Conservation (phyloP, 2,797 vertebrate genomes). For the Tympanoctomys barrerae region DNA sequence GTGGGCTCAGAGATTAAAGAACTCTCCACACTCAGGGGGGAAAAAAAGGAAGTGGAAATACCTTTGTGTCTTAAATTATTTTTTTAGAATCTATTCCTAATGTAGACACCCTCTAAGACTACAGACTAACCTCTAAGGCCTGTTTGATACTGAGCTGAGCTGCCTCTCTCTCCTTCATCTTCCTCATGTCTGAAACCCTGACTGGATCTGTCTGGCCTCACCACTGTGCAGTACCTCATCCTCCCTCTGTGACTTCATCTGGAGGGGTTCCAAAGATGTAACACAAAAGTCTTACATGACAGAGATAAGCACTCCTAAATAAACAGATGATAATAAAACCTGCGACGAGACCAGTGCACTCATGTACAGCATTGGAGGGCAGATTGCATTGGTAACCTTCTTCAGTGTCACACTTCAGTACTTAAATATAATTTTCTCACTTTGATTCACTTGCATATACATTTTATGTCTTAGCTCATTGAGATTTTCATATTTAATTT, state of each 20-base stretch:
- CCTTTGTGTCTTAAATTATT: not conserved
- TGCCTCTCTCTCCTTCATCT: not conserved
- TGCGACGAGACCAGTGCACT: not conserved
- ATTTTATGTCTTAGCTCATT: not conserved
- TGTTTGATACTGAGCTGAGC: fast-evolving
- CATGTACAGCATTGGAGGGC: fast-evolving
- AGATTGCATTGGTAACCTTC: not conserved
- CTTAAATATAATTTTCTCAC: not conserved
- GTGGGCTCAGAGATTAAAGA: not conserved
- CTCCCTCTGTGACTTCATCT: not conserved
- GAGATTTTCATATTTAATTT: not conserved
- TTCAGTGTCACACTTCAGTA: not conserved
- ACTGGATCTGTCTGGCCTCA: not conserved
- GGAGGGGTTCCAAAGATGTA: not conserved
- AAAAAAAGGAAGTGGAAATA: not conserved
- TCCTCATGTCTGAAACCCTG: not conserved
- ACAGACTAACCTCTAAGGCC: fast-evolving
- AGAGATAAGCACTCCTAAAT: not conserved
- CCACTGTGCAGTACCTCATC: not conserved
- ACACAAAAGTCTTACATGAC: not conserved
- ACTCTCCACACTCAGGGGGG: not conserved
- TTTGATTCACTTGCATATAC: not conserved
- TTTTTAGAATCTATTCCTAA: not conserved
- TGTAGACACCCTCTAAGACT: not conserved
- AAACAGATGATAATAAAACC: not conserved